These are phyloP conservation scores for Pteropus alecto DNA, from an alignment of 2,113 vertebrate genomes.

Conservation along the genomic window DNA sequence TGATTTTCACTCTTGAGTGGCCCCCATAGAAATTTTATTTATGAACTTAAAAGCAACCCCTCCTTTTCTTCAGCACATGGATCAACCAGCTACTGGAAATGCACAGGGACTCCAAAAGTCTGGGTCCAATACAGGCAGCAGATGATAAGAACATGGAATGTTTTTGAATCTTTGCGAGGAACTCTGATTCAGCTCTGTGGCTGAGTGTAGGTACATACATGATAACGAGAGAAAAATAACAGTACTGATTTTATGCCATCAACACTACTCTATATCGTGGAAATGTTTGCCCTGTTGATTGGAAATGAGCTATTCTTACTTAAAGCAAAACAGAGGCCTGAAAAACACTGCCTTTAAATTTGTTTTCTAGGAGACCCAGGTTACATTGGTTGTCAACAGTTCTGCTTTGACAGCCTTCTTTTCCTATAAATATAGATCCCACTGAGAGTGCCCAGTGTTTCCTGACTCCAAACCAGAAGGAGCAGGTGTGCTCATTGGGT, in stretches of 20 bases:
- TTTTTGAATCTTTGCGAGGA: background rate
- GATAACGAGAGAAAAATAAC: background rate
- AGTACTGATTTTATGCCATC: rapidly evolving
- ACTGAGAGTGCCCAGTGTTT: background rate
- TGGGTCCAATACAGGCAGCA: background rate
- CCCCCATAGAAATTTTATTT: background rate
- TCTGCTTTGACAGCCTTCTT: background rate
- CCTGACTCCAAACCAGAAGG: constrained; percentile 33
- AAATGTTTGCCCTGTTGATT: background rate
- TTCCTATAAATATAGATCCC: constrained; percentile 2
- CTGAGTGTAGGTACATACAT: rapidly evolving
- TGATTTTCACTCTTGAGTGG: background rate
- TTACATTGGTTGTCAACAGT: background rate
- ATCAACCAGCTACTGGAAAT: background rate
- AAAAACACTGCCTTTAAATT: background rate
- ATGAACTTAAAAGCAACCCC: background rate
- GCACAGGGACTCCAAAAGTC: background rate
- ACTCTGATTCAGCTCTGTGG: background rate
- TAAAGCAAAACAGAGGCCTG: background rate
- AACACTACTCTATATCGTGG: rapidly evolving
- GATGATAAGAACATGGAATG: background rate
- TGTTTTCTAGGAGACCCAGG: background rate
- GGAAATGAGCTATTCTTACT: background rate
- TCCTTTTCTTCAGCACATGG: background rate
- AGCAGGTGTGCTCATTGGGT: background rate